Evolutionary conservation across 2,113 vertebrate species (phyloP).

Genomic region (Takifugu flavidus): DNA sequence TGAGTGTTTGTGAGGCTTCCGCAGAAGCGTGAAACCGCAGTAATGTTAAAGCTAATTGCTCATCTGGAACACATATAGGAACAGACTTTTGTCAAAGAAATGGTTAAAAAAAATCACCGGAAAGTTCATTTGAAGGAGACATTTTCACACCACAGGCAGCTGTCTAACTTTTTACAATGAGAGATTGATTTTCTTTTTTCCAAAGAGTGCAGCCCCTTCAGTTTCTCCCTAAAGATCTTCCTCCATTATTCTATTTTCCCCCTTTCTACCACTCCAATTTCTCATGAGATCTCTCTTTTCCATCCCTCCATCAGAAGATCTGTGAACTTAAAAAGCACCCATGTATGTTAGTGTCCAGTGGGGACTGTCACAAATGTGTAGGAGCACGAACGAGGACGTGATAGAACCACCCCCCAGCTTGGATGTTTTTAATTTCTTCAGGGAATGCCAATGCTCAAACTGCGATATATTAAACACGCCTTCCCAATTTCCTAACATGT

Average conservation of each 20-base stretch:
- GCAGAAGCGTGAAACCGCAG: too few species aligned
- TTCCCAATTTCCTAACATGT: constrained; percentile 27
- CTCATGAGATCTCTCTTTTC: constrained; percentile 20
- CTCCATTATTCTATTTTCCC: neutral
- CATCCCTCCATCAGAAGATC: constrained; percentile 33
- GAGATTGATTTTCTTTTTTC: neutral
- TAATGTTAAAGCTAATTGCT: too few species aligned
- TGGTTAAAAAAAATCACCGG: too few species aligned
- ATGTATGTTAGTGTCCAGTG: constrained; percentile 45
- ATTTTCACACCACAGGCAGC: neutral
- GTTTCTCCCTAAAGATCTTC: constrained; percentile 12
- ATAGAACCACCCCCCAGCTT: constrained; percentile 32
- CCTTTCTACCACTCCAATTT: neutral
- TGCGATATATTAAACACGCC: constrained; percentile 38
- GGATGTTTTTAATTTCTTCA: constrained; percentile 54
- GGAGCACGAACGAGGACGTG: constrained; percentile 36
- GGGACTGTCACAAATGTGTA: constrained; percentile 46
- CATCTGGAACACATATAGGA: too few species aligned
- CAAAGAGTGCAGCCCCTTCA: constrained; percentile 25
- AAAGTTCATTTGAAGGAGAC: neutral
- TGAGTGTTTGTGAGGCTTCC: too few species aligned
- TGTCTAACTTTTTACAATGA: neutral
- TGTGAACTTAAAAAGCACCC: constrained; percentile 54
- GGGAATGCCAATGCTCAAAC: constrained; percentile 30
- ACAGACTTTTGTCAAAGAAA: too few species aligned